Evolutionary conservation across 2,113 vertebrate genomes (phyloP).

Genomic region (Cichladusa arquata): DNA sequence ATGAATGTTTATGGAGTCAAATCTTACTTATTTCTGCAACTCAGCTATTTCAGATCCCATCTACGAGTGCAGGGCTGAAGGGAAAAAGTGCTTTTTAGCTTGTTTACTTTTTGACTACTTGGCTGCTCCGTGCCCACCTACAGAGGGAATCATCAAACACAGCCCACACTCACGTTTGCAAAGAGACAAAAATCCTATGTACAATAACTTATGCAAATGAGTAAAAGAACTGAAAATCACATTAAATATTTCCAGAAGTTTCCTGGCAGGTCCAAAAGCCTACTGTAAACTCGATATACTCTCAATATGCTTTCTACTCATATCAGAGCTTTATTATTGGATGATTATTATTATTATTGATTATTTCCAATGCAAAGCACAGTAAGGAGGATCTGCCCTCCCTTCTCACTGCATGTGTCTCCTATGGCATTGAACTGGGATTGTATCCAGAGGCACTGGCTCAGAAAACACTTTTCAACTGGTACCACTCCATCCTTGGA

Average conservation of each 20-base stretch:
- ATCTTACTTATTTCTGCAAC: not conserved
- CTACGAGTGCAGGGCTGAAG: not conserved
- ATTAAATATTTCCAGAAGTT: not conserved
- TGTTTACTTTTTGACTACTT: not conserved
- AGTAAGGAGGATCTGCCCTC: not conserved
- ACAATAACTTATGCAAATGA: not conserved
- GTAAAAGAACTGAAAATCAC: not conserved
- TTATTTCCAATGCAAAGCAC: not conserved
- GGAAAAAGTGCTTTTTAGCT: not conserved
- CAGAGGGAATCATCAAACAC: not conserved
- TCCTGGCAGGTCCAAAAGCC: not conserved
- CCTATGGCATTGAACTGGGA: not conserved
- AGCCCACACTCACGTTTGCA: not conserved
- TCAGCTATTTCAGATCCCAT: not conserved
- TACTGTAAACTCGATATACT: not conserved
- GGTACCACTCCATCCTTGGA: not conserved
- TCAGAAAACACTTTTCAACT: not conserved
- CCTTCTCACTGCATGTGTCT: not conserved
- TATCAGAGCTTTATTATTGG: not conserved
- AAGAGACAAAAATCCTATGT: not conserved
- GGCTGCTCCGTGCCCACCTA: not conserved
- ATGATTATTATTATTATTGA: not conserved
- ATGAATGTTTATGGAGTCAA: not conserved
- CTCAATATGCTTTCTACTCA: not conserved
- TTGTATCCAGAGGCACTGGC: rapidly evolving